These are phyloP conservation scores for Scomberomorus guttatus DNA, from an alignment of 2,797 vertebrate species.

Conservation along the genomic window DNA sequence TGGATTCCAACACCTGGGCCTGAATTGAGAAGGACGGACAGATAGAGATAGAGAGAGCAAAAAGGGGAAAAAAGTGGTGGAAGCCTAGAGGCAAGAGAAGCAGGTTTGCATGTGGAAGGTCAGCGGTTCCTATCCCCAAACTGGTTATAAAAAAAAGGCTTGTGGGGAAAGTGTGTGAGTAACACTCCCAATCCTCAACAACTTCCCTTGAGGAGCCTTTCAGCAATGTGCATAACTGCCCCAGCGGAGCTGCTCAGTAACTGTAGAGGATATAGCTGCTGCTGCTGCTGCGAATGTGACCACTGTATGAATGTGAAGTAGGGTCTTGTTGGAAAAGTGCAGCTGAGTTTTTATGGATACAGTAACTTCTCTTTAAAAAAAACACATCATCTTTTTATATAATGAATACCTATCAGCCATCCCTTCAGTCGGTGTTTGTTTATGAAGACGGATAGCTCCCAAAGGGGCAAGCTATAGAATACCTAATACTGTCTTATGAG, in stretches of 20 bases:
- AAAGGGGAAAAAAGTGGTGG: slow-evolving; percentile 2
- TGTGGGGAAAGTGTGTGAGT: slow-evolving; percentile 40
- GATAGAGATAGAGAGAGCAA: slow-evolving; percentile 4
- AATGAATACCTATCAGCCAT: slow-evolving; percentile 11
- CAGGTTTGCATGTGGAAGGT: slow-evolving; percentile 51
- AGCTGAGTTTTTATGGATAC: slow-evolving; percentile 20
- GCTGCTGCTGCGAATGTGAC: slow-evolving; percentile 34
- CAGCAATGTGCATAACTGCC: slow-evolving; percentile 57
- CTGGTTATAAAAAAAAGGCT: slow-evolving; percentile 32
- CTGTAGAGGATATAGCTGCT: slow-evolving; percentile 13
- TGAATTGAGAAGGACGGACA: slow-evolving; percentile 31
- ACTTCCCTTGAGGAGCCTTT: slow-evolving; percentile 72
- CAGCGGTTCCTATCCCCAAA: slow-evolving; percentile 49
- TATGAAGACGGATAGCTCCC: slow-evolving; percentile 33
- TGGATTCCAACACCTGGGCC: slow-evolving; percentile 34
- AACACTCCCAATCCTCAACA: slow-evolving; percentile 58
- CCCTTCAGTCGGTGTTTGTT: not conserved
- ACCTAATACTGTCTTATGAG: slow-evolving; percentile 15
- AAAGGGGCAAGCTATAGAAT: slow-evolving; percentile 20
- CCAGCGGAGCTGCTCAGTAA: slow-evolving; percentile 44
- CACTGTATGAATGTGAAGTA: slow-evolving; percentile 20
- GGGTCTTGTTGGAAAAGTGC: slow-evolving; percentile 15
- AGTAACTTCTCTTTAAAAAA: slow-evolving; percentile 34
- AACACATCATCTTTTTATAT: slow-evolving; percentile 1
- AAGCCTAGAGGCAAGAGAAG: slow-evolving; percentile 59